Percentiles rank a stretch among this genome's conserved stretches.
These are phyloP conservation scores for Eumeta japonica DNA, from an alignment of 1,140 invertebrate genomes.

Conservation along the genomic window DNA sequence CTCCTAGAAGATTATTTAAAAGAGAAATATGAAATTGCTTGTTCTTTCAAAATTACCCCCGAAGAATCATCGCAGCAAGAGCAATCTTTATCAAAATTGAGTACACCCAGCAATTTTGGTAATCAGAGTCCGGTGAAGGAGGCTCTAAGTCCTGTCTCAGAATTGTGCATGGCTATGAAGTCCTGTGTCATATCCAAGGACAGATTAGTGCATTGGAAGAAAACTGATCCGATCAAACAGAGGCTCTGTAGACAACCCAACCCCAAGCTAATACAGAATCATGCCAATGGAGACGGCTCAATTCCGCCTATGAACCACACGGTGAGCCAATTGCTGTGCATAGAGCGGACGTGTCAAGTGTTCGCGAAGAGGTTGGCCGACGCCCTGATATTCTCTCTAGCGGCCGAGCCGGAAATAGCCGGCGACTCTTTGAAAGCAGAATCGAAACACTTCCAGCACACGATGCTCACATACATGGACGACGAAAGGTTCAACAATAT, in stretches of 20 bases:
- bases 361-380: conserved; percentile 65
- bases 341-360: conserved; percentile 66
- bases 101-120: conserved; percentile 21
- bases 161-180: conserved; percentile 59
- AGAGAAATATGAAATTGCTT: conserved; percentile 44
- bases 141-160: conserved; percentile 56
- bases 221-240: conserved; percentile 39
- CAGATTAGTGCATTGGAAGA: conserved; percentile 26
- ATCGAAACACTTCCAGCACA: conserved; percentile 64
- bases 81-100: conserved; percentile 29
- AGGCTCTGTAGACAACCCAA: conserved; percentile 32
- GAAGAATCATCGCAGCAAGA: conserved; percentile 38
- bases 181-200: conserved; percentile 47
- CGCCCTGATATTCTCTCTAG: conserved; percentile 37
- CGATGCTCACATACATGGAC: conserved; percentile 66
- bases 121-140: conserved; percentile 23
- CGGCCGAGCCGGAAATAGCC: conserved; percentile 40
- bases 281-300: conserved; percentile 27
- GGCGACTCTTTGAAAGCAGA: conserved; percentile 60
- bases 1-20: conserved; percentile 75
- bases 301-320: conserved; percentile 37
- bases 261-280: conserved; percentile 10
- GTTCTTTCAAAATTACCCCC: conserved; percentile 29
- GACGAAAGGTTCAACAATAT: conserved; percentile 62
- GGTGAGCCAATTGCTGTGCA: conserved; percentile 59